Percentiles rank a stretch among this genome's conserved stretches.
Evolutionary conservation across 1,140 invertebrate species (phyloP).

Genomic region (Bemisia tabaci): DNA sequence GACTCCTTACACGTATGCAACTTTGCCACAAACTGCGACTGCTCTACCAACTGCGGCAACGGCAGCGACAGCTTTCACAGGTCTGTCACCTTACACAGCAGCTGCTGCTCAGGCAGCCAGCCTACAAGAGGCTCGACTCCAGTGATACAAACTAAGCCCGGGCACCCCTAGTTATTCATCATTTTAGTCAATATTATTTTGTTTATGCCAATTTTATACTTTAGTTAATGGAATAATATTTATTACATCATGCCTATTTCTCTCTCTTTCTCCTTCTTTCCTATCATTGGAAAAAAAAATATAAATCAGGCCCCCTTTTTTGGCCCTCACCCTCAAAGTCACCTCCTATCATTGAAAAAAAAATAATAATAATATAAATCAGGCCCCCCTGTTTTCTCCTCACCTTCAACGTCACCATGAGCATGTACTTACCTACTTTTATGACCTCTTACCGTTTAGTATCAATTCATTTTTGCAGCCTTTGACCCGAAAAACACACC

Average conservation of each 20-base stretch:
- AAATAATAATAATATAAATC: too few species aligned
- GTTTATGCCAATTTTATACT: not conserved
- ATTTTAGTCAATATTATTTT: slow-evolving; percentile 1
- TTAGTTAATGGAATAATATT: not conserved
- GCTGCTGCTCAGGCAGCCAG: slow-evolving; percentile 25
- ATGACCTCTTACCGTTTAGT: too few species aligned
- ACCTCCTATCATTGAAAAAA: too few species aligned
- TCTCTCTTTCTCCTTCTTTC: not conserved
- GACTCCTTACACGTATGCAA: slow-evolving; percentile 27
- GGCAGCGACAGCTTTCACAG: slow-evolving; percentile 22
- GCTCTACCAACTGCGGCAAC: slow-evolving; percentile 18
- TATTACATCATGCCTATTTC: not conserved
- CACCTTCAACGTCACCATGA: too few species aligned
- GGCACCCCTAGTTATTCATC: slow-evolving; percentile 4
- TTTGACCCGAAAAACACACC: too few species aligned
- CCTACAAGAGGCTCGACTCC: slow-evolving; percentile 27
- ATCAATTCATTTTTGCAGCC: too few species aligned
- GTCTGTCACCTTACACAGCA: slow-evolving; percentile 25
- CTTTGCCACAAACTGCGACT: slow-evolving; percentile 21
- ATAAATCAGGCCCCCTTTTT: too few species aligned
- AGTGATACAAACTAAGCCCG: slow-evolving; percentile 21
- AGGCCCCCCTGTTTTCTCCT: too few species aligned
- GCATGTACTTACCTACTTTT: too few species aligned
- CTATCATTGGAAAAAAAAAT: not conserved
- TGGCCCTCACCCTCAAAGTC: too few species aligned